These are phyloP conservation scores for Guaruba guarouba DNA, from an alignment of 2,113 vertebrate species.

Conservation along the genomic window DNA sequence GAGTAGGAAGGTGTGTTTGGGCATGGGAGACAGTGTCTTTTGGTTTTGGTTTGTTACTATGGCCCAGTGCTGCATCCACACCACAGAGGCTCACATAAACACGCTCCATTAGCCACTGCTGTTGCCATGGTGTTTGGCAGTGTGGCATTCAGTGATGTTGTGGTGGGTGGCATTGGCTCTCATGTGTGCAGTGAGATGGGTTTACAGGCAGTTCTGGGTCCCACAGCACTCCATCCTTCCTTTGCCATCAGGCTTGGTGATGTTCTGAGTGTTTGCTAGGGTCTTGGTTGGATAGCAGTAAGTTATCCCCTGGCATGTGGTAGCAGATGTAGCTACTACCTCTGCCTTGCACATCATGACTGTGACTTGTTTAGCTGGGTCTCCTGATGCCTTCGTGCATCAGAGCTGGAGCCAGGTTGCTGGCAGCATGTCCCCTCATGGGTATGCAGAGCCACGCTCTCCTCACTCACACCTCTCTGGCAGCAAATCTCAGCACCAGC, in stretches of 20 bases:
- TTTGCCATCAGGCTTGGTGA: neutral
- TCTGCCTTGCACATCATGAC: neutral
- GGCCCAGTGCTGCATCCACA: neutral
- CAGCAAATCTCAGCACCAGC: neutral
- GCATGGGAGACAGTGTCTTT: accelerated
- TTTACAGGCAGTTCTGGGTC: neutral
- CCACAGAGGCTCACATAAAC: neutral
- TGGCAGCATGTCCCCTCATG: accelerated
- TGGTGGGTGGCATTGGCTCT: neutral
- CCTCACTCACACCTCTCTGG: neutral
- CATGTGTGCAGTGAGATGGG: accelerated
- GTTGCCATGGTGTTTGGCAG: accelerated
- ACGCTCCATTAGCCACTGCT: accelerated
- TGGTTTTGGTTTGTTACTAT: neutral
- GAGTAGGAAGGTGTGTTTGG: neutral
- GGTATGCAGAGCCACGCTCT: neutral
- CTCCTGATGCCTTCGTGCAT: neutral
- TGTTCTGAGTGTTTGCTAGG: neutral
- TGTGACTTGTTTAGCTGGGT: neutral
- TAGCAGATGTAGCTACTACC: neutral
- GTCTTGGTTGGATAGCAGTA: neutral
- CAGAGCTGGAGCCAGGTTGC: neutral
- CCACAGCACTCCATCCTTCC: accelerated
- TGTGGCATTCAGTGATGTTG: neutral
- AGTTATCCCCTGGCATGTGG: neutral